These are phyloP conservation scores for Buathra laborator DNA, from an alignment of 2,888 invertebrate genomes.

Conservation along the genomic window DNA sequence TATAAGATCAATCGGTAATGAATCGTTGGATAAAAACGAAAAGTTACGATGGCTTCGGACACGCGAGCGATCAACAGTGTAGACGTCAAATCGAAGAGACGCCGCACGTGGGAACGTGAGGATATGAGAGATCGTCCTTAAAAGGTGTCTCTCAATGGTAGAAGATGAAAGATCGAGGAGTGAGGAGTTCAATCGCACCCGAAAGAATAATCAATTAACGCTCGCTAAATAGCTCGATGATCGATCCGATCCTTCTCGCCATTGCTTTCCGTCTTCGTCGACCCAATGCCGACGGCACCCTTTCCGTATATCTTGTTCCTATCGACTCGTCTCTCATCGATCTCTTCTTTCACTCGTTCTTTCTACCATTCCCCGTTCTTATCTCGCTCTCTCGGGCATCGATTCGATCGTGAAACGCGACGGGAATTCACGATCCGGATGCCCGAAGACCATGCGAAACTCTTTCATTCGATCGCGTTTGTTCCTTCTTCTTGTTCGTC, in stretches of 20 bases:
- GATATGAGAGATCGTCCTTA: slow-evolving; percentile 47
- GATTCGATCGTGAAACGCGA: slow-evolving; percentile 39
- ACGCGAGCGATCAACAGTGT: neutral
- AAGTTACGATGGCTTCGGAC: slow-evolving; percentile 6
- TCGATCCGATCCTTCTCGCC: slow-evolving; percentile 36
- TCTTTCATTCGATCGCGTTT: slow-evolving; percentile 34
- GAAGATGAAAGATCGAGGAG: slow-evolving; percentile 23
- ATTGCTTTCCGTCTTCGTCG: slow-evolving; percentile 15
- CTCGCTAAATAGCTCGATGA: slow-evolving; percentile 67
- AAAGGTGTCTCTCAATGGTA: slow-evolving; percentile 50
- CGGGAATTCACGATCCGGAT: slow-evolving; percentile 49
- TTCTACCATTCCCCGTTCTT: slow-evolving; percentile 61
- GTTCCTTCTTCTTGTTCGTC: slow-evolving; percentile 16
- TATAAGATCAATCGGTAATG: neutral
- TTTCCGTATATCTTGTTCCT: neutral
- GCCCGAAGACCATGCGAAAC: slow-evolving; percentile 53
- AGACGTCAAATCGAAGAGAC: slow-evolving; percentile 35
- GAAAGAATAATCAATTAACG: slow-evolving; percentile 68
- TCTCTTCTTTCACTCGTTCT: slow-evolving; percentile 25
- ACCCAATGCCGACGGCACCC: neutral
- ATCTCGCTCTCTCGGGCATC: slow-evolving; percentile 59
- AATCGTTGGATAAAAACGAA: slow-evolving; percentile 1
- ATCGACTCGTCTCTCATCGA: neutral
- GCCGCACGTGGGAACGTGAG: slow-evolving; percentile 32
- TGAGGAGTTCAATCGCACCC: slow-evolving; percentile 61